A percentile compares a stretch with the other conserved stretches of the same genome.
Conservation (phyloP, 2,888 invertebrate genomes). For the Xanthostigma xanthostigma region DNA sequence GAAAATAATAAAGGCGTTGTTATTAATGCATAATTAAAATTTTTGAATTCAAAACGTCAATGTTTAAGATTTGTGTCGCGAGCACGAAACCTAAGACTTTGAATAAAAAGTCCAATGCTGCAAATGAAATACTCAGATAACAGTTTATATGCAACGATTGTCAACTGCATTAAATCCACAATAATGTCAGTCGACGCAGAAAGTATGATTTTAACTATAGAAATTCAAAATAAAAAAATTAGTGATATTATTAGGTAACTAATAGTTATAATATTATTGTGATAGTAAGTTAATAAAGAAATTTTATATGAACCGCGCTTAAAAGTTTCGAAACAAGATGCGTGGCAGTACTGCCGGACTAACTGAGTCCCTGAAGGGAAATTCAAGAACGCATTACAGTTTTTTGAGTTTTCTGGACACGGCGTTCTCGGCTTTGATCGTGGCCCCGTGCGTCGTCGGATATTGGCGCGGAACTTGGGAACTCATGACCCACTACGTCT, state of each 20-base stretch:
- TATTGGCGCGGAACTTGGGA: slow-evolving; percentile 83
- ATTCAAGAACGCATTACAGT: slow-evolving; percentile 31
- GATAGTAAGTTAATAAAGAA: neutral
- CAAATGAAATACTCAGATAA: too few species aligned
- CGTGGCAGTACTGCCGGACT: slow-evolving; percentile 53
- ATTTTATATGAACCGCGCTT: neutral
- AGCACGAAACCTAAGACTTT: too few species aligned
- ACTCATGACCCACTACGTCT: slow-evolving; percentile 56
- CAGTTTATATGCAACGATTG: too few species aligned
- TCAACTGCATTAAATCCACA: too few species aligned
- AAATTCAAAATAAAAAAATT: too few species aligned
- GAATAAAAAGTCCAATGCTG: too few species aligned
- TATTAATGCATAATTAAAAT: too few species aligned
- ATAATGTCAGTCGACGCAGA: too few species aligned
- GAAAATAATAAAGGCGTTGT: too few species aligned
- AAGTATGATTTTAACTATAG: too few species aligned
- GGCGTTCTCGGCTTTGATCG: slow-evolving; percentile 52
- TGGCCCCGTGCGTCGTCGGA: slow-evolving; percentile 67
- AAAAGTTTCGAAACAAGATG: slow-evolving; percentile 28
- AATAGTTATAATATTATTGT: neutral
- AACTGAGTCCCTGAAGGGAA: slow-evolving; percentile 42
- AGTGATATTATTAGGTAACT: neutral
- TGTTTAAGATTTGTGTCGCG: too few species aligned
- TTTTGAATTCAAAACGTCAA: too few species aligned
- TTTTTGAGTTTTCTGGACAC: slow-evolving; percentile 55